Evolutionary conservation across 2,797 vertebrate genomes (phyloP), one percentile per base, ranked within the genome.

Genomic region (Lepus townsendii): DNA sequence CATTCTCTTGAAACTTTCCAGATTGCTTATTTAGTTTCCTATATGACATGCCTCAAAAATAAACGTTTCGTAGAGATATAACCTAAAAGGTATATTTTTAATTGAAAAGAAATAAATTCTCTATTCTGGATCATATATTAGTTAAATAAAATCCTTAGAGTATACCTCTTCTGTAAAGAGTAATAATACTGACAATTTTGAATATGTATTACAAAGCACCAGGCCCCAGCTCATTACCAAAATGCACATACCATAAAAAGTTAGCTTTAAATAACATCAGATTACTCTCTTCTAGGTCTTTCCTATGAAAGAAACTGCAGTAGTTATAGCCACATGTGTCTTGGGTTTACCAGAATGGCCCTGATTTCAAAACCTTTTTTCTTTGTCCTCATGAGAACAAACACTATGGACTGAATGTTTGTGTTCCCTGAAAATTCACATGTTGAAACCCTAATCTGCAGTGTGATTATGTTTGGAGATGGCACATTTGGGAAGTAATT

Each of bases 21-120:
- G 57, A 76, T 32, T 80, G 47, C 20, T 84, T 57, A n/a, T 69
- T 71, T 71, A 60, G n/a, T 83, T 96, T 94, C 19, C 50, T 72
- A 73, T 35, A 79, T 27, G 35, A 5, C 13, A 26, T 73, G 26
- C 63, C 50, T 82, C 35, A 87, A 42, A 82, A 89, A 72, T 68
- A 79, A 93, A 87, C 24, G 88, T 57, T 90, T 82, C 71, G 77
- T 54, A 93, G 19, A 89, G n/a, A 66, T 72, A 20, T 42, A 88
- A 91, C 11, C 76, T 91, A 57, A 63, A 54, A 88, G 2, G n/a
- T 42, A 7, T 5, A 78, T 62, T 72, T 93, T 85, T 79, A 2
- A 83, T 24, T 79, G 50, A 71, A 89, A 92, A 86, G 42, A 89
- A 95, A 52, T 65, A 91, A 89, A 80, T 76, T 94, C 10, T 66